Evolutionary conservation across 2,888 invertebrate species (phyloP), one percentile per base, ranked within the genome.

Genomic region (Lithophane socia): DNA sequence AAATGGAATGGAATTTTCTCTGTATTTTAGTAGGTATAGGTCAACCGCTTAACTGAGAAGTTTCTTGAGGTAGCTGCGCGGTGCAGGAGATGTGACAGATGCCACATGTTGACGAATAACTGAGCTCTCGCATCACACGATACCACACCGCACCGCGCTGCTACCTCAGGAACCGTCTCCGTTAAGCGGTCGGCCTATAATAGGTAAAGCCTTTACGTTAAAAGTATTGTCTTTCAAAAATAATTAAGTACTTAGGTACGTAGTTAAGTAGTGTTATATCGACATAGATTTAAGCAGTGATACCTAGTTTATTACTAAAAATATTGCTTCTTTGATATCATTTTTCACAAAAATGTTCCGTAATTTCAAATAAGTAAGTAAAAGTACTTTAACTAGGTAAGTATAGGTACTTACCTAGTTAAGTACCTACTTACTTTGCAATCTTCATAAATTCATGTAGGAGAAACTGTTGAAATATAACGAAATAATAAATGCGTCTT

Each of bases 1-100:
- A 24, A 70, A 63, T 75, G 16, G 12, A 61, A 44, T 65, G n/a
- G 37, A 58, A 24, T 49, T 24, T 54, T 58, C 4, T 78, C 16
- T 52, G 49, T n/a, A 37, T 10, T 54, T 71, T 49, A 16, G 16
- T 29, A 13, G 12, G 8, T 66, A 37, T 37, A 37, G 37, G 37
- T 37, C 4, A 4, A 37, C 37, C 37, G 37, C 4, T 37, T 37
- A 37, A 37, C 37, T 37, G 37, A 37, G 37, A 37, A 4, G 37
- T 37, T 37, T 37, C 37, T 5, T 37, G 37, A 37, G 37, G 0
- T 37, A 37, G 37, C 37, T 37, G 37, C 37, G 37, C 37, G 37
- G 4, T 37, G 37, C 37, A 5, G 37, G 37, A 37, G 37, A 5
- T 4, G 37, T 37, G 37, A 37, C 5, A 37, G 37, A 4, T 37